Evolutionary conservation across 1,140 invertebrate genomes (phyloP).

Genomic region (Drosophila cardini): DNA sequence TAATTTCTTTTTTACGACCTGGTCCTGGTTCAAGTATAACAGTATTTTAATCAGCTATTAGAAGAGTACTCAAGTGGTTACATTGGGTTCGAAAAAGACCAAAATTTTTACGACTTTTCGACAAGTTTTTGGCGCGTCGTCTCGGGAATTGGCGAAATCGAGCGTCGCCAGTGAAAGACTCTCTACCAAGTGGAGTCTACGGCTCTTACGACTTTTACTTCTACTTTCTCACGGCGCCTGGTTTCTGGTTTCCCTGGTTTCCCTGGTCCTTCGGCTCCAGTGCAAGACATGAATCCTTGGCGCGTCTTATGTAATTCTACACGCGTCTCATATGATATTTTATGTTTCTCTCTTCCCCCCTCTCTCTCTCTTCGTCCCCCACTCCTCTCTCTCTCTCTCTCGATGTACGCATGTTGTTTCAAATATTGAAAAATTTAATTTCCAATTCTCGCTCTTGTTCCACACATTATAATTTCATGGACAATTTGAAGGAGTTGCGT

Average conservation of each 20-base stretch:
- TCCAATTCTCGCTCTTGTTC: slow-evolving; percentile 38
- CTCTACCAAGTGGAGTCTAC: slow-evolving; percentile 16
- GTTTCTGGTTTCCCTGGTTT: no score
- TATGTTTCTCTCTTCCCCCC: slow-evolving; percentile 36
- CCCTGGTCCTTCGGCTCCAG: slow-evolving; percentile 31
- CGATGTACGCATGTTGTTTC: slow-evolving; percentile 55
- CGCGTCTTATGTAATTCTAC: slow-evolving; percentile 65
- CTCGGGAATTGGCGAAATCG: slow-evolving; percentile 64
- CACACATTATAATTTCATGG: slow-evolving; percentile 48
- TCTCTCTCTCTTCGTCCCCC: slow-evolving; percentile 4
- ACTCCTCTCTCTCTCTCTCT: background rate
- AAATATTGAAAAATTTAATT: slow-evolving; percentile 57
- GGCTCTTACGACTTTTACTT: slow-evolving; percentile 1
- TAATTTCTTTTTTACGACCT: slow-evolving; percentile 44
- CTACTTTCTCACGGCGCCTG: slow-evolving; percentile 65
- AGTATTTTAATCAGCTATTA: slow-evolving; percentile 72
- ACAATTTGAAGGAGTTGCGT: slow-evolving; percentile 43
- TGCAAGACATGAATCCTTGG: slow-evolving; percentile 35
- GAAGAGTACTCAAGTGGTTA: slow-evolving; percentile 48
- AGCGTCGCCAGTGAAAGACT: slow-evolving; percentile 48
- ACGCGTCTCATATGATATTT: slow-evolving; percentile 65
- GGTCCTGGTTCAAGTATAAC: slow-evolving; percentile 76
- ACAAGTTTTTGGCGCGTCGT: slow-evolving; percentile 63
- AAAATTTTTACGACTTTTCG: slow-evolving; percentile 50
- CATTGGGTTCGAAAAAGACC: background rate